These are phyloP conservation scores for Peromyscus attwateri DNA, from an alignment of 2,797 vertebrate genomes.

Conservation along the genomic window DNA sequence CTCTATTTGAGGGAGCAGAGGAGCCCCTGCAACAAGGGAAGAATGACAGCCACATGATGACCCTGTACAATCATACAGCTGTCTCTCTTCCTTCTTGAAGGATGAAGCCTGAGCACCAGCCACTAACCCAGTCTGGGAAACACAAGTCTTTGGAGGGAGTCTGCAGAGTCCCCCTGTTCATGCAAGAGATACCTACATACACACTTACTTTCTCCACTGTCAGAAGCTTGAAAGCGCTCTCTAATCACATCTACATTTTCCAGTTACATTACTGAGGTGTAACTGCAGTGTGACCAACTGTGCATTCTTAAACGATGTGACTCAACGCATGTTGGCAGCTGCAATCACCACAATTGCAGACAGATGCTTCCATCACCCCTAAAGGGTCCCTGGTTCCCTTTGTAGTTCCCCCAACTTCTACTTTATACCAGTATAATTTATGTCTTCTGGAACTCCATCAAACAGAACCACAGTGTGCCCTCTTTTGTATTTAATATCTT, in stretches of 20 bases:
- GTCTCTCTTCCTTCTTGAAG: not conserved
- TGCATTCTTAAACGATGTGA: not conserved
- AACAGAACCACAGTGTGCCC: not conserved
- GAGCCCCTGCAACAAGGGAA: not conserved
- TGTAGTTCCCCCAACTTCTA: too few species aligned
- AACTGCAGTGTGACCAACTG: not conserved
- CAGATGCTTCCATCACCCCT: too few species aligned
- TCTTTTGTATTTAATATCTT: not conserved
- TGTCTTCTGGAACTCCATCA: not conserved
- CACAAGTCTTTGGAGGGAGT: not conserved
- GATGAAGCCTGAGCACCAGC: not conserved
- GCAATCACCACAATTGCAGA: fast-evolving
- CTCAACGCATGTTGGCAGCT: not conserved
- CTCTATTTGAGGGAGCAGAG: not conserved
- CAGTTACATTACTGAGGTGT: not conserved
- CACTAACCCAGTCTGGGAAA: not conserved
- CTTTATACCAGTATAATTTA: not conserved
- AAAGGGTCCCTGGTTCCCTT: fast-evolving
- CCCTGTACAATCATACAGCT: not conserved
- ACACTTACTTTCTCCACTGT: not conserved
- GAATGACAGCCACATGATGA: not conserved
- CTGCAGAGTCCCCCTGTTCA: not conserved
- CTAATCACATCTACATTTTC: not conserved
- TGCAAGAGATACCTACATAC: not conserved
- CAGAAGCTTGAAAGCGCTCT: not conserved